Evolutionary conservation across 2,888 invertebrate species (phyloP).

Genomic region (Heliothis peltigera): DNA sequence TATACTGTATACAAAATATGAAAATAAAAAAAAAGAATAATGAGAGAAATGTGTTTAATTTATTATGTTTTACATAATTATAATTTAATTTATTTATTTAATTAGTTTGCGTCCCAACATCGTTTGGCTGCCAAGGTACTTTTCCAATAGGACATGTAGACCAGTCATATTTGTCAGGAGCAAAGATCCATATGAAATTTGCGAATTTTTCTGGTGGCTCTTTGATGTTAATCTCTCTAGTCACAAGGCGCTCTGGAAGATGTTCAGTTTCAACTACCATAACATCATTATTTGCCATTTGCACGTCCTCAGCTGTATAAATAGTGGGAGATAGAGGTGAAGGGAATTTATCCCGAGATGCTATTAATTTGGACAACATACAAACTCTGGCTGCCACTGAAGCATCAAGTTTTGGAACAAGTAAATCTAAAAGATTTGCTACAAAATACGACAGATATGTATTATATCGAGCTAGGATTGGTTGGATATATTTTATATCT

Average conservation of each 20-base stretch:
- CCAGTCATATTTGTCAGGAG: constrained; percentile 80
- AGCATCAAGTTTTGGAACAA: constrained; percentile 76
- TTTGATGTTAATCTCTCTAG: constrained; percentile 8
- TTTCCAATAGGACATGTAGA: constrained; percentile 85
- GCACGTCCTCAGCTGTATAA: constrained; percentile 85
- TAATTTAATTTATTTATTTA: too few relatives aligned
- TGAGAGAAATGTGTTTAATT: constrained; percentile 68
- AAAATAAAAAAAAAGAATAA: constrained; percentile 86
- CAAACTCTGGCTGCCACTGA: constrained; percentile 70
- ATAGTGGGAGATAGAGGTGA: constrained; percentile 70
- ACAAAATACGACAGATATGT: constrained; percentile 80
- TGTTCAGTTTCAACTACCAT: constrained; percentile 53
- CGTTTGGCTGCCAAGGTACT: constrained; percentile 80
- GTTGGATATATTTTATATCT: constrained; percentile 77
- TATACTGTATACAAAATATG: constrained; percentile 86
- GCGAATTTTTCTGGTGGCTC: constrained; percentile 33
- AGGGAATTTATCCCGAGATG: constrained; percentile 72
- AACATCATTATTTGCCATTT: constrained; percentile 48
- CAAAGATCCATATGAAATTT: constrained; percentile 77
- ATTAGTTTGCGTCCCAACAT: constrained; percentile 44
- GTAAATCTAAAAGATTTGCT: constrained; percentile 74
- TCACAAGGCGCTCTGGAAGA: constrained; percentile 22
- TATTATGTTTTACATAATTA: too few relatives aligned
- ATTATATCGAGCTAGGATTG: constrained; percentile 81
- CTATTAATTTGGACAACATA: constrained; percentile 78